Percentiles rank a stretch among this genome's conserved stretches.
Conservation (phyloP, 2,888 invertebrate genomes). For the Cephonodes hylas region DNA sequence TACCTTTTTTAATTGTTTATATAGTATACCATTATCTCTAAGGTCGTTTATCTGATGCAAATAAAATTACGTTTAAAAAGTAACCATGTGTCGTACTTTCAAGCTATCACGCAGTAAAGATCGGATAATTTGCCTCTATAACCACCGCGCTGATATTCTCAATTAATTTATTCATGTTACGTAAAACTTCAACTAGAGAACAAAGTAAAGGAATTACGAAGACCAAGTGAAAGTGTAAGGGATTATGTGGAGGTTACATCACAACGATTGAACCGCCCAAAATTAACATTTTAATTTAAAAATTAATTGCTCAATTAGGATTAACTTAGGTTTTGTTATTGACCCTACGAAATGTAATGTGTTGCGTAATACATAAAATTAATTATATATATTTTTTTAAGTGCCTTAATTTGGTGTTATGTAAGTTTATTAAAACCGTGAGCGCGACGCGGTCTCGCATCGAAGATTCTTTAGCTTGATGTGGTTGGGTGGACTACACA, state of each 20-base stretch:
- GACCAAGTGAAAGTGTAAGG: not conserved
- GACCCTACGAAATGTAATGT: not conserved
- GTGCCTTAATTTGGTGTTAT: no score
- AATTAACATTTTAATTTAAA: conserved; percentile 4
- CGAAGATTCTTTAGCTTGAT: no score
- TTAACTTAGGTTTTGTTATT: not conserved
- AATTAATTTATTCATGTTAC: not conserved
- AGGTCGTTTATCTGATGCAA: no score
- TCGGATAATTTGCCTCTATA: not conserved
- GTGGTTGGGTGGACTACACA: no score
- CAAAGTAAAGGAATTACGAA: not conserved
- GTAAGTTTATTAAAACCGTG: no score
- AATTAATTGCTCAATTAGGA: not conserved
- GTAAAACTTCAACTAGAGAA: not conserved
- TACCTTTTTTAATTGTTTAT: no score
- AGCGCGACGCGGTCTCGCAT: no score
- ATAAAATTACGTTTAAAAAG: no score
- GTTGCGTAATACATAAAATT: not conserved
- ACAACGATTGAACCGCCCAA: not conserved
- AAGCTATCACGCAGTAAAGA: no score
- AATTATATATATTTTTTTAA: no score
- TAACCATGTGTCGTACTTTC: no score
- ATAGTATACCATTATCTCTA: no score
- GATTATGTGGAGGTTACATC: not conserved
- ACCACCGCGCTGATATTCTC: not conserved